A percentile compares a stretch with the other conserved stretches of the same genome.
Evolutionary conservation across 64 coral and sea anemone species (phyloP).

Genomic region (Stichodactyla mertensii): DNA sequence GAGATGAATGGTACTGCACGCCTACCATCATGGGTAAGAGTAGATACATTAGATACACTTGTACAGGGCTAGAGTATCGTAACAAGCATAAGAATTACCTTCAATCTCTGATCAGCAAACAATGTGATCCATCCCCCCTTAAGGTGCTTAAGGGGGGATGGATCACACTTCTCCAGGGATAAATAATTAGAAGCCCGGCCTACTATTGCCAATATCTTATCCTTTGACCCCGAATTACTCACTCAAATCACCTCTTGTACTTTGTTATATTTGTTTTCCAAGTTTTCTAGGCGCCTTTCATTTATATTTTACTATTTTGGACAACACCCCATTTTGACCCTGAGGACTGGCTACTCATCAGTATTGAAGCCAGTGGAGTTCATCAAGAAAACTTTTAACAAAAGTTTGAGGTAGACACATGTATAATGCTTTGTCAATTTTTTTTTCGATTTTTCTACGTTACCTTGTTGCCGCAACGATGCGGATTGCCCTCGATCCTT

Average conservation of each 20-base stretch:
- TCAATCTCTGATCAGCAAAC: no score
- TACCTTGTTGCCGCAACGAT: no score
- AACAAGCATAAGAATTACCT: no score
- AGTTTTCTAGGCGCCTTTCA: slow-evolving; percentile 37
- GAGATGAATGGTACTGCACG: slow-evolving; percentile 31
- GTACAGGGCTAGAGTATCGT: no score
- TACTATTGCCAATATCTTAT: no score
- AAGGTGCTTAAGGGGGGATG: no score
- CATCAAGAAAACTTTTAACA: not conserved
- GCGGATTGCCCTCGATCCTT: no score
- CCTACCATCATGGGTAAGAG: slow-evolving; percentile 35
- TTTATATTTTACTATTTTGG: slow-evolving; percentile 31
- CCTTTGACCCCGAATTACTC: not conserved
- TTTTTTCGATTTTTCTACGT: no score
- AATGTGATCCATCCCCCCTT: no score
- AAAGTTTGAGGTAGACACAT: not conserved
- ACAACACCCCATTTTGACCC: slow-evolving; percentile 25
- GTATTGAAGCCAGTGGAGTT: not conserved
- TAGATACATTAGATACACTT: not conserved
- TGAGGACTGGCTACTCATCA: slow-evolving; percentile 22
- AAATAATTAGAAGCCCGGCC: no score
- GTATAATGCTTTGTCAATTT: no score
- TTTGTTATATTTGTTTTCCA: not conserved
- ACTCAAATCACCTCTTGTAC: not conserved
- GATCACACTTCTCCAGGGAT: no score